Evolutionary conservation across 2,888 invertebrate species (phyloP), one percentile per base, ranked within the genome.

Genomic region (Alsophila aescularia): DNA sequence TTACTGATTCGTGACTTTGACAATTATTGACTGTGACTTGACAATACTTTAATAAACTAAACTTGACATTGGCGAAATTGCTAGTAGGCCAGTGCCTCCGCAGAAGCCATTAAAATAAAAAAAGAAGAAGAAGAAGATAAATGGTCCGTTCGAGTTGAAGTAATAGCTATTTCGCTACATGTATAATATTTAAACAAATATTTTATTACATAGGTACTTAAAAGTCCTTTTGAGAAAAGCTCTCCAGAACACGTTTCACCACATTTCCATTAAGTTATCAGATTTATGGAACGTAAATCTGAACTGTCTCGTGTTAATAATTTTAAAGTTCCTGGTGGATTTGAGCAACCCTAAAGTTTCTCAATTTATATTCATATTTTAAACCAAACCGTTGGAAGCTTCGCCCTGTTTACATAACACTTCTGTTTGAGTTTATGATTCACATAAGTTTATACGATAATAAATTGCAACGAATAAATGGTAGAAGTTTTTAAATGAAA

Each of bases 321-420:
- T 85, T 86, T 87, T 83, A 87, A 84, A 86, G 85, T 85, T 83
- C 67, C 67, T 62, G 47, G 64, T 76, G 76, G 76, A 85, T 83
- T 82, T 80, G 71, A 81, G 76, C 79, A 77, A 79, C 84, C 85
- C 83, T 67, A 83, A 89, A 89, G 77, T 89, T 89, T 86, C 74
- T 69, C 83, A 85, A 89, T 88, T 86, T 87, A 86, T 89, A 89
- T 89, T 88, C 87, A 89, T 89, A 88, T 87, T 87, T 87, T 82
- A 85, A 83, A 81, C 79, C 80, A 80, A 80, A 80, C 81, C 81
- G 77, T 66, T 72, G 68, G 73, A 82, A 81, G 80, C 79, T 72
- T 51, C 55, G 69, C 59, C 74, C 72, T 81, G 81, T 83, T 85
- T 83, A 81, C 76, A 80, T 77, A 73, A 74, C 83, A 83, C 66